Conservation (phyloP, 2,888 invertebrate species). For the Amphipyra tragopoginis region DNA sequence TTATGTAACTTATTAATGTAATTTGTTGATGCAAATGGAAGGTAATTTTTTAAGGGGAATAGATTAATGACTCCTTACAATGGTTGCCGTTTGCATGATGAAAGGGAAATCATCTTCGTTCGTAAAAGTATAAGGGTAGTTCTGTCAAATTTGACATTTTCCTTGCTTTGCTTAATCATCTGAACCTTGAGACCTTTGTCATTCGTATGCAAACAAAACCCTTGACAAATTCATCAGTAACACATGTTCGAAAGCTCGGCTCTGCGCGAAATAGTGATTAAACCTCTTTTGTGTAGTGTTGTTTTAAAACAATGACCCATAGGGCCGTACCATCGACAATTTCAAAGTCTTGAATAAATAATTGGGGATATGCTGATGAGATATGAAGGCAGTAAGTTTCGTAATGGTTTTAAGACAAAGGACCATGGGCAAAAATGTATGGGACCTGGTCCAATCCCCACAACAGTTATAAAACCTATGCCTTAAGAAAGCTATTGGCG, state of each 20-base stretch:
- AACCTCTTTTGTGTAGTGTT: conserved; percentile 57
- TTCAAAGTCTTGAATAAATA: conserved; percentile 78
- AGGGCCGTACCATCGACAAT: conserved; percentile 67
- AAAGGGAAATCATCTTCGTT: no score
- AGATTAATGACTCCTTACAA: neutral
- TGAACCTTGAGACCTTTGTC: neutral
- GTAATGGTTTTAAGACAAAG: no score
- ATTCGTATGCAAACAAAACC: neutral
- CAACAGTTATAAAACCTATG: no score
- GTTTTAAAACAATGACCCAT: conserved; percentile 68
- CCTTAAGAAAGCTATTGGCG: no score
- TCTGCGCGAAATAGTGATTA: conserved; percentile 53
- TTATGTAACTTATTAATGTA: conserved; percentile 24
- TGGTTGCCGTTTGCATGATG: no score
- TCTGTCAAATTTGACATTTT: neutral
- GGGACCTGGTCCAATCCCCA: no score
- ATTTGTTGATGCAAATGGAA: conserved; percentile 21
- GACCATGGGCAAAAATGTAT: no score
- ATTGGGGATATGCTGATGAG: conserved; percentile 68
- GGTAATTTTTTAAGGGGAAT: neutral
- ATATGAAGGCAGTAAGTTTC: conserved; percentile 29
- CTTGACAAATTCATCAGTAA: conserved; percentile 40
- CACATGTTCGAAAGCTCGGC: conserved; percentile 56
- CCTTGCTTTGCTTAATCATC: neutral
- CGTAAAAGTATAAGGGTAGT: no score